phyloP scores from a whole-genome alignment of 2,113 vertebrate species.

The Psophia crepitans region DNA sequence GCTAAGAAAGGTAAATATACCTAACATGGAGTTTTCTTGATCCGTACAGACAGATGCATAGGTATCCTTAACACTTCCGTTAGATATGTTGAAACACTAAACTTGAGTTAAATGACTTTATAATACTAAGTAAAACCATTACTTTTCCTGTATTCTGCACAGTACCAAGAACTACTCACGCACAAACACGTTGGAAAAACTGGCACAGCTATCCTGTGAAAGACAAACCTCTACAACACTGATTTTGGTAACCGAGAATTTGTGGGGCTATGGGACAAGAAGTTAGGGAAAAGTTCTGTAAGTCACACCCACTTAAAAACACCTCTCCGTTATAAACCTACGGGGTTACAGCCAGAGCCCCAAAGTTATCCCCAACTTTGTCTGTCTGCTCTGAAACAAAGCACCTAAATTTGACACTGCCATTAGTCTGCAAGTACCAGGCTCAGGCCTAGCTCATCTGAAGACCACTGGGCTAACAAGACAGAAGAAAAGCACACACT shows the following conservation, averaged over 20 bases:
- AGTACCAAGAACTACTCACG: background rate
- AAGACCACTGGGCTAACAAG: background rate
- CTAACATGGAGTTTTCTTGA: background rate
- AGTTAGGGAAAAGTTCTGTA: background rate
- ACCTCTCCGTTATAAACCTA: background rate
- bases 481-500: background rate
- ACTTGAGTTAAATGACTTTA: background rate
- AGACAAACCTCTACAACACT: background rate
- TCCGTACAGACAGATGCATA: background rate
- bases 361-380: background rate
- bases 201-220: background rate
- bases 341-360: background rate
- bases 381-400: background rate
- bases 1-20: background rate
- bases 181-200: background rate
- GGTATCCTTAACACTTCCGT: background rate
- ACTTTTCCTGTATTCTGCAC: background rate
- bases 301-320: background rate
- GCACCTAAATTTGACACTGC: background rate
- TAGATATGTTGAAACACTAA: background rate
- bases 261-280: background rate
- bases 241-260: background rate
- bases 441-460: background rate
- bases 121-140: background rate
- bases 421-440: background rate